Evolutionary conservation across 2,888 invertebrate species (phyloP).

Genomic region (Heliconius hortense): DNA sequence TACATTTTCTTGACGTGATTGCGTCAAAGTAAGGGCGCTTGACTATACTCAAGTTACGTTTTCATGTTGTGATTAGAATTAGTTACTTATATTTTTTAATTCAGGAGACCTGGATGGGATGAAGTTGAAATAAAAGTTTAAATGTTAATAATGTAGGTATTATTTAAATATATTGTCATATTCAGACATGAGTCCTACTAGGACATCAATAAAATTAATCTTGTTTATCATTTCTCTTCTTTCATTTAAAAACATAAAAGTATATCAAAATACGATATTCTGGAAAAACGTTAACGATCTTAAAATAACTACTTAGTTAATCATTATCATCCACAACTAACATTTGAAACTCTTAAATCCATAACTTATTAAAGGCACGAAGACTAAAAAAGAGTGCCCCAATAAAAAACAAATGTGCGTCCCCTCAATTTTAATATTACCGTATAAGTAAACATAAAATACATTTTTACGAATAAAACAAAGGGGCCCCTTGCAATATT

Average conservation of each 20-base stretch:
- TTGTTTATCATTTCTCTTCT: not conserved
- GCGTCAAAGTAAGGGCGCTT: too few species aligned
- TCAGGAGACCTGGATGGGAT: too few species aligned
- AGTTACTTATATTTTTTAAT: not conserved
- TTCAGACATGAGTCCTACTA: not conserved
- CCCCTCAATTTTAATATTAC: conserved; percentile 21
- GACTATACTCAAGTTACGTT: not conserved
- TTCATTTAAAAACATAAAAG: not conserved
- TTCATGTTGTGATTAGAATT: not conserved
- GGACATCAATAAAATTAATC: not conserved
- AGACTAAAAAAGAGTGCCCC: not conserved
- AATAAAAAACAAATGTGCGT: conserved; percentile 17
- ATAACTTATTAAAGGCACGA: not conserved
- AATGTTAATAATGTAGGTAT: not conserved
- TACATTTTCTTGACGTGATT: not conserved
- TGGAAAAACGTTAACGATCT: not conserved
- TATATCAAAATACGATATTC: not conserved
- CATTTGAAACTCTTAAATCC: not conserved
- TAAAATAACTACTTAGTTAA: not conserved
- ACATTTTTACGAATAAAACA: conserved; percentile 28
- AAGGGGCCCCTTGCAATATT: conserved; percentile 57
- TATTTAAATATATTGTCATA: not conserved
- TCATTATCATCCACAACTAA: not conserved
- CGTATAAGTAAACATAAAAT: conserved; percentile 25
- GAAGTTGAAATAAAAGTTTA: too few species aligned